These are phyloP conservation scores for Pelvicachromis taeniatus DNA, from an alignment of 2,113 vertebrate genomes.

Conservation along the genomic window DNA sequence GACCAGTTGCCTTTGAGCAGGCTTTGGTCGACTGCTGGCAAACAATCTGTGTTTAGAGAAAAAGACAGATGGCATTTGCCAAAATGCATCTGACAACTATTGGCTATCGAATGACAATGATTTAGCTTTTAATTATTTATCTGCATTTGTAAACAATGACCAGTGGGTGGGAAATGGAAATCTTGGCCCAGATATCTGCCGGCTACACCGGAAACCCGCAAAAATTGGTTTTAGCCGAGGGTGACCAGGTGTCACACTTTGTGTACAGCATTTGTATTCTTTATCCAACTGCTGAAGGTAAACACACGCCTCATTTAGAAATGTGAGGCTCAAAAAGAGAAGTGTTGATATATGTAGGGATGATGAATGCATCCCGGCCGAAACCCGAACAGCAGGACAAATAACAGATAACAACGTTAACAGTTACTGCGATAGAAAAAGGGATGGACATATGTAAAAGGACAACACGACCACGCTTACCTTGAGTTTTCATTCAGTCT, in stretches of 20 bases:
- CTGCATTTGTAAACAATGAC: not conserved
- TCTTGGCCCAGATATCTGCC: not conserved
- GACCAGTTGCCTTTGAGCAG: not conserved
- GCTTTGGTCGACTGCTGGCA: not conserved
- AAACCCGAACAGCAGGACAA: not conserved
- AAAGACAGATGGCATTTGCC: not conserved
- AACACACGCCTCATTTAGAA: not conserved
- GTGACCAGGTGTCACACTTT: not conserved
- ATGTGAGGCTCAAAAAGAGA: not conserved
- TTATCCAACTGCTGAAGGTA: not conserved
- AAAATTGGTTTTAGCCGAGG: not conserved
- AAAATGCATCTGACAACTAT: not conserved
- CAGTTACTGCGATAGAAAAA: not conserved
- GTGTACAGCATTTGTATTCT: not conserved
- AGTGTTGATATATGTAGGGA: not conserved
- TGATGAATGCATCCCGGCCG: not conserved
- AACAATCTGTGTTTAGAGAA: not conserved
- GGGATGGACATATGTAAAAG: not conserved
- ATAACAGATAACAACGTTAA: not conserved
- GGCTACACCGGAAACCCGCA: not conserved
- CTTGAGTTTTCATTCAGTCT: not conserved
- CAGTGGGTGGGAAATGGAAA: not conserved
- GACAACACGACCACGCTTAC: not conserved
- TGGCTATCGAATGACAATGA: not conserved
- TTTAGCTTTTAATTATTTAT: not conserved